phyloP scores from a whole-genome alignment of 2,113 vertebrate genomes.

The Pygoscelis adeliae region DNA sequence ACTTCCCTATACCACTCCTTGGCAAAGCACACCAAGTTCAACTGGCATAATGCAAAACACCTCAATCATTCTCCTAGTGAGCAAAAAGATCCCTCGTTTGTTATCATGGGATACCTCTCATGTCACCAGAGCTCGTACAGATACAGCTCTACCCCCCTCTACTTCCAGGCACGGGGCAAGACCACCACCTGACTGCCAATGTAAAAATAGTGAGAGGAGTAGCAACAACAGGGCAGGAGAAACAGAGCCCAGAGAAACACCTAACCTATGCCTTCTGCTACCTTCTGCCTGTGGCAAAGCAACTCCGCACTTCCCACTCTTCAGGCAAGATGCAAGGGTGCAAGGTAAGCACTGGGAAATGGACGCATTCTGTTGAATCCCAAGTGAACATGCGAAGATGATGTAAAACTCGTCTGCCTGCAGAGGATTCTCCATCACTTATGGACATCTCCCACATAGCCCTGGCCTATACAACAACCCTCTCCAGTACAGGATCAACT shows the following conservation, averaged over 20 bases:
- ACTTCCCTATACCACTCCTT: background rate
- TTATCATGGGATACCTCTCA: background rate
- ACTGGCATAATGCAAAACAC: background rate
- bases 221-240: background rate
- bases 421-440: background rate
- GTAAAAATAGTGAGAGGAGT: background rate
- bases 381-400: background rate
- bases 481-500: background rate
- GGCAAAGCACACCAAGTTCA: background rate
- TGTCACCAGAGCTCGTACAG: background rate
- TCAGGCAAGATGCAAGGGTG: background rate
- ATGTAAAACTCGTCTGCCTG: background rate
- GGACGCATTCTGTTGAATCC: background rate
- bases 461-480: background rate
- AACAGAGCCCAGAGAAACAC: background rate
- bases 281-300: background rate
- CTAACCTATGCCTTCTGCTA: background rate
- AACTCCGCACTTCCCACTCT: background rate
- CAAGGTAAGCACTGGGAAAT: background rate
- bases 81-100: background rate
- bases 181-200: background rate
- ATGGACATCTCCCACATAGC: background rate
- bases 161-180: background rate
- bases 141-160: background rate
- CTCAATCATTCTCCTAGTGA: background rate